Conservation (phyloP, 1,140 invertebrate genomes). For the Papilio xuthus region DNA sequence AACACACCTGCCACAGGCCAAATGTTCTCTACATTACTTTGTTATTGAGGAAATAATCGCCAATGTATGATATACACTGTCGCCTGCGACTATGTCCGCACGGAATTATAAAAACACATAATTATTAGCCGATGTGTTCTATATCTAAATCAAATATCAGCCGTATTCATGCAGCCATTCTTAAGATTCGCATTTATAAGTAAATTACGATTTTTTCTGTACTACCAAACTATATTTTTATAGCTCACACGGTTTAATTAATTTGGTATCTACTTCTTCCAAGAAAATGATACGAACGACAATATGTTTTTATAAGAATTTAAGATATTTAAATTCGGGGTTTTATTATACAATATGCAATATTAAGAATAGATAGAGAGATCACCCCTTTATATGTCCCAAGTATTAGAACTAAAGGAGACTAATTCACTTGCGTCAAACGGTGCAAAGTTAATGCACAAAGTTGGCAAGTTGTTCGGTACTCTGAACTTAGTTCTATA, state of each 20-base stretch:
- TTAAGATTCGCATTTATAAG: too few relatives aligned
- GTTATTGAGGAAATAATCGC: not conserved
- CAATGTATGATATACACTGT: too few relatives aligned
- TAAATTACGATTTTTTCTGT: too few relatives aligned
- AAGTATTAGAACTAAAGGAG: not conserved
- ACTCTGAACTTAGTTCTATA: not conserved
- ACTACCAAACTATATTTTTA: too few relatives aligned
- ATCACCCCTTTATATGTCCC: not conserved
- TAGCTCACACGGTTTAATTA: not conserved
- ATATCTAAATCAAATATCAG: too few relatives aligned
- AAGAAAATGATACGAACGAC: not conserved
- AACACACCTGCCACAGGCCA: not conserved
- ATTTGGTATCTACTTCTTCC: not conserved
- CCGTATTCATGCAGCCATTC: too few relatives aligned
- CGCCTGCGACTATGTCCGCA: too few relatives aligned
- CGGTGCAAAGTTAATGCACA: conserved; percentile 31
- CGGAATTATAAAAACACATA: not conserved
- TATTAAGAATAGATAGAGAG: not conserved
- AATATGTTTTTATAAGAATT: not conserved
- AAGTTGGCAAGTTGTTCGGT: conserved; percentile 14
- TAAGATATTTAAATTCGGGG: not conserved
- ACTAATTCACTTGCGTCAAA: conserved; percentile 31
- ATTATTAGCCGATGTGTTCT: too few relatives aligned
- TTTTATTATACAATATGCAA: not conserved
- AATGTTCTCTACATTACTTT: not conserved